phyloP scores from a whole-genome alignment of 1,140 invertebrate species.

The Bilobella aurantiaca region DNA sequence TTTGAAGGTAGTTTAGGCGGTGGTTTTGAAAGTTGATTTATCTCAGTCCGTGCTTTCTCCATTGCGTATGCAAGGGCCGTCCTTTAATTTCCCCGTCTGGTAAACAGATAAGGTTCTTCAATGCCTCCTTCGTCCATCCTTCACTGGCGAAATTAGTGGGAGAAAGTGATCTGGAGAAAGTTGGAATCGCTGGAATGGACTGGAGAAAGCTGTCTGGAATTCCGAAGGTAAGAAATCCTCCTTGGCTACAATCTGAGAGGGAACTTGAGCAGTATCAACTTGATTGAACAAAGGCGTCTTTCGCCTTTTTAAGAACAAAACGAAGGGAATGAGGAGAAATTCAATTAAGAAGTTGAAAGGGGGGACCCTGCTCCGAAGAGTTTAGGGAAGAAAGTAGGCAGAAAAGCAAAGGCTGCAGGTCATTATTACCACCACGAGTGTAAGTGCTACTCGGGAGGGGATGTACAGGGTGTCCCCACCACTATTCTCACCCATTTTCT shows the following conservation, averaged over 20 bases:
- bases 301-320: neutral
- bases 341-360: slow-evolving; percentile 9
- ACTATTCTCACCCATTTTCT: too few species aligned
- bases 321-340: neutral
- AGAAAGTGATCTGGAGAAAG: neutral
- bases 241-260: too few species aligned
- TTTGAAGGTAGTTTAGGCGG: too few species aligned
- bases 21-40: neutral
- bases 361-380: neutral
- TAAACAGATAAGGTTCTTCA: too few species aligned
- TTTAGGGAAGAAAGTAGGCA: neutral
- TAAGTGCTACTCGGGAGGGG: too few species aligned
- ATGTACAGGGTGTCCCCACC: too few species aligned
- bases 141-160: too few species aligned
- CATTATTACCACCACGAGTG: slow-evolving; percentile 7
- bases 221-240: too few species aligned
- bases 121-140: too few species aligned
- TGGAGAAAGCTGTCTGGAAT: neutral
- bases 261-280: slow-evolving; percentile 1
- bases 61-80: neutral
- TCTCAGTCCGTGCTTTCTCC: neutral
- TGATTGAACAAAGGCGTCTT: slow-evolving; percentile 6
- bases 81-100: slow-evolving; percentile 1
- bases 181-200: neutral
- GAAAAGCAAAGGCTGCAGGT: neutral